phyloP scores from a whole-genome alignment of 2,888 invertebrate genomes.

The Drosophila villosipedis region DNA sequence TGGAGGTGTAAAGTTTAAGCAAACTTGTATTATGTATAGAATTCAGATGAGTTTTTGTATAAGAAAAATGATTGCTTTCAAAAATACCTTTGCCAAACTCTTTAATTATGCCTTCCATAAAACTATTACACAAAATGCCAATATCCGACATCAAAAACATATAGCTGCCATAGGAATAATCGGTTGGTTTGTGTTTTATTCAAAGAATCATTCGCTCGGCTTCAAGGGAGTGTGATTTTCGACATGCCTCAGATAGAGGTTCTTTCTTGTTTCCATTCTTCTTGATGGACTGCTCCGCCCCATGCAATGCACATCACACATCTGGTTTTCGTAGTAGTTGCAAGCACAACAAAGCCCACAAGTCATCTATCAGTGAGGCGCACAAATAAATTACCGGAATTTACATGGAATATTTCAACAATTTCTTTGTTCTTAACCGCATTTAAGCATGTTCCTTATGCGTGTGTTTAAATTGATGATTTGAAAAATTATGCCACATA shows the following conservation, averaged over 20 bases:
- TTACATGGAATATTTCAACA: conserved; percentile 34
- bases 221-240: neutral
- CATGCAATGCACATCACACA: conserved; percentile 40
- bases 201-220: neutral
- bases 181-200: neutral
- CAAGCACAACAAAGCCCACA: conserved; percentile 31
- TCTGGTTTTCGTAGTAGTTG: conserved; percentile 63
- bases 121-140: neutral
- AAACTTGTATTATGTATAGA: neutral
- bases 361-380: conserved; percentile 43
- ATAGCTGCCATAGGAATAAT: neutral
- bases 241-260: neutral
- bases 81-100: neutral
- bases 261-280: conserved; percentile 8
- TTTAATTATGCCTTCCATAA: neutral
- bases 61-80: neutral
- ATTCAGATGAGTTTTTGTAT: neutral
- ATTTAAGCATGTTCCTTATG: conserved; percentile 17
- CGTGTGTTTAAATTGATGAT: conserved; percentile 4
- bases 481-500: conserved; percentile 4
- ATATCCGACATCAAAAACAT: neutral
- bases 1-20: neutral
- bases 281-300: conserved; percentile 26
- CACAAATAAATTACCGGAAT: conserved; percentile 38
- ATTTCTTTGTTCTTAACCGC: conserved; percentile 52